A percentile compares a stretch with the other conserved stretches of the same genome.
phyloP scores from a whole-genome alignment of 2,888 invertebrate species.

The Idaea aversata region DNA sequence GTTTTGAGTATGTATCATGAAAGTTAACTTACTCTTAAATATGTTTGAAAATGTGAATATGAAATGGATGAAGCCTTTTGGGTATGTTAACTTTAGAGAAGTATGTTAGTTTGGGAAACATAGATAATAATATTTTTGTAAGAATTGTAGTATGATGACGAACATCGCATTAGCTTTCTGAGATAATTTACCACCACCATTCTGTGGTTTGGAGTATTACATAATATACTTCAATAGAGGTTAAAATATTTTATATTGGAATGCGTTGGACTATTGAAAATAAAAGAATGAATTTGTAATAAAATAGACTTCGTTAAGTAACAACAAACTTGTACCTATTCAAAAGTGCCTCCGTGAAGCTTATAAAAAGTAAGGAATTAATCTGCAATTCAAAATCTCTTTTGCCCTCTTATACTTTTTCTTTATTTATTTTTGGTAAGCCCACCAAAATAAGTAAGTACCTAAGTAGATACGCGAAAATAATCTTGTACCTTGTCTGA shows the following conservation, averaged over 20 bases:
- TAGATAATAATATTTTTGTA: background rate
- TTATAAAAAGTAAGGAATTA: constrained; percentile 68
- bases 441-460: constrained; percentile 17
- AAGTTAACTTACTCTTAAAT: constrained; percentile 28
- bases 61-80: constrained; percentile 20
- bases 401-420: constrained; percentile 51
- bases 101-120: background rate
- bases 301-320: constrained; percentile 38
- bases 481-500: background rate
- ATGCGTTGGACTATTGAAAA: constrained; percentile 3
- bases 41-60: constrained; percentile 21
- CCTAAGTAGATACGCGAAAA: background rate
- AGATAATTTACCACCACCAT: too few relatives aligned
- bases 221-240: too few relatives aligned
- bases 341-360: constrained; percentile 56
- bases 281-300: constrained; percentile 7
- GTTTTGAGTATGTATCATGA: constrained; percentile 26
- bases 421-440: constrained; percentile 44
- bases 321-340: constrained; percentile 55
- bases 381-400: constrained; percentile 68
- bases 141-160: background rate
- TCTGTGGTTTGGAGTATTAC: too few relatives aligned
- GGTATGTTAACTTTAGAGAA: constrained; percentile 18
- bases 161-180: background rate
- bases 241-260: constrained; percentile 4